Base-by-base conservation (phyloP, 2,113 vertebrate genomes). In the Athene noctua region DNA sequence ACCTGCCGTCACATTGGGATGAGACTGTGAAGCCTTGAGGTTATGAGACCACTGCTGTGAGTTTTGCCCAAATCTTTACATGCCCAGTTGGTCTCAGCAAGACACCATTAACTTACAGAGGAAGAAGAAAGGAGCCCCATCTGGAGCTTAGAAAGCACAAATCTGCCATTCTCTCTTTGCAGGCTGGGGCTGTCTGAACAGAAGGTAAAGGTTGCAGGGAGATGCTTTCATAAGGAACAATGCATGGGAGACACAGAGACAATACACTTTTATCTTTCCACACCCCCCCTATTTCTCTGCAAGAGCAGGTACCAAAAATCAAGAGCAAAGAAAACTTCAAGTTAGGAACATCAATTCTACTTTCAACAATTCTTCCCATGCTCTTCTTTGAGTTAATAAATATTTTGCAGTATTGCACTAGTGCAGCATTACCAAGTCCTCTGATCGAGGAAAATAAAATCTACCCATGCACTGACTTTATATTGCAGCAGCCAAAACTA, bases 81-180 rank as follows among this genome's bases (percentile, higher is more conserved):
- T 98, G 99, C 98, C 97, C 98, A 98, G 98, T 98, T 99, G 98
- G 98, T 98, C 99, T 98, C 99, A 99, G 99, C 98, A 98, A 99
- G 99, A 97, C 84, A 97, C 98, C 97, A 98, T 99, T 98, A 98
- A 97, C 94, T 97, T 97, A 92, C 96, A 98, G 97, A 96, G 94
- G 55, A 88, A 93, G 95, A 94, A 96, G 94, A 96, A 94, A 96
- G 91, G 96, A 96, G 86, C 90, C 96, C 97, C 97, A 97, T 97
- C 97, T 98, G 97, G 97, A 96, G 96, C 97, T 97, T 97, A 96
- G 96, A 96, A 96, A 97, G 87, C 92, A 94, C 94, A 97, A 97
- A 97, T 97, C 96, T 98, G 96, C 93, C 89, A 88, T 95, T 95
- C 95, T 96, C 91, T 86, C 85, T 68, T 94, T 27, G 5, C 95